phyloP scores from a whole-genome alignment of 2,113 vertebrate species.

The Microcebus jonahi region DNA sequence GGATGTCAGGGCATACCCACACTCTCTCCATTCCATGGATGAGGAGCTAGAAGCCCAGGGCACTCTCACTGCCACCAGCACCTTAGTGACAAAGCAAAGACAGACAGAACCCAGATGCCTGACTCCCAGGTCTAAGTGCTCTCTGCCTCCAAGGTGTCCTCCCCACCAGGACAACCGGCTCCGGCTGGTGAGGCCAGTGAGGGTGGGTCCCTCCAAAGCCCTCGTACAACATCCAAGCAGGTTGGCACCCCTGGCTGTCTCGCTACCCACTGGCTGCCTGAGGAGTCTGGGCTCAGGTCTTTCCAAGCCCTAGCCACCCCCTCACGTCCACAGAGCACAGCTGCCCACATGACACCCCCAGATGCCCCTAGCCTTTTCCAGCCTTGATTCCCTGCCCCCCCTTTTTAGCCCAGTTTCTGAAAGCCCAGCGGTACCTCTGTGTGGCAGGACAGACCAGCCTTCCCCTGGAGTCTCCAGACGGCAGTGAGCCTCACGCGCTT shows the following conservation, averaged over 20 bases:
- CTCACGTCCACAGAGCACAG: not conserved
- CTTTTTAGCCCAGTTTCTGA: too few relatives aligned
- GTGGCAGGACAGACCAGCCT: not conserved
- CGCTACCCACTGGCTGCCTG: fast-evolving
- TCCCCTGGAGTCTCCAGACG: not conserved
- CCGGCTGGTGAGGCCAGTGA: not conserved
- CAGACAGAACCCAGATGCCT: fast-evolving
- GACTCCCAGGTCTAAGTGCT: not conserved
- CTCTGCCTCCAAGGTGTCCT: fast-evolving
- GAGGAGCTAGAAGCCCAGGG: not conserved
- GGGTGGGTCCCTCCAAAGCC: not conserved
- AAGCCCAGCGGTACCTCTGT: slow-evolving; percentile 2
- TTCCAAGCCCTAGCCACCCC: not conserved
- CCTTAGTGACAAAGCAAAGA: not conserved
- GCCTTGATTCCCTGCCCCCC: not conserved
- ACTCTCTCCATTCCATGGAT: not conserved
- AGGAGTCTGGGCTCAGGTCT: not conserved
- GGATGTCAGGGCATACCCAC: fast-evolving
- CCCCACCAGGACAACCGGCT: not conserved
- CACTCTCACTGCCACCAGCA: not conserved
- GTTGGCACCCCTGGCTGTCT: fast-evolving
- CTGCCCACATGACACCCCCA: not conserved
- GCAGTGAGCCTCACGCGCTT: not conserved
- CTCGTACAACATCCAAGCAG: not conserved
- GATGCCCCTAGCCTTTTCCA: not conserved